Evolutionary conservation across 2,797 vertebrate genomes (phyloP).

Genomic region (Zenarchopterus dispar): DNA sequence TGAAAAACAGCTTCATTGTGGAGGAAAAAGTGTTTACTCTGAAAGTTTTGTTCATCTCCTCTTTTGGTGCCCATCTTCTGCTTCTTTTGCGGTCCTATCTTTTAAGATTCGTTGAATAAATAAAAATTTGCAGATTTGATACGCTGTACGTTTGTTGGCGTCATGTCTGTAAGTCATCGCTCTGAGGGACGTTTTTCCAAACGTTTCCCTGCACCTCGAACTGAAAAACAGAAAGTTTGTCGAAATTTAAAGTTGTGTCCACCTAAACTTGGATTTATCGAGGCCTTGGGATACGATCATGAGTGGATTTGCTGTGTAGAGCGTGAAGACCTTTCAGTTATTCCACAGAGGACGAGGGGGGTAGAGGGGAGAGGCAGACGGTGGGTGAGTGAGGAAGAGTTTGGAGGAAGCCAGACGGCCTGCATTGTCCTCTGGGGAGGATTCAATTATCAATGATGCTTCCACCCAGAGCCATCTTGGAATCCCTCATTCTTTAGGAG

Average conservation of each 20-base stretch:
- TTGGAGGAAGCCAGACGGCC: constrained; percentile 69
- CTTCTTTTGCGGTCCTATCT: neutral
- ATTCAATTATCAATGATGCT: constrained; percentile 85
- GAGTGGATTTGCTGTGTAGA: constrained; percentile 58
- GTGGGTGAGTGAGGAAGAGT: constrained; percentile 27
- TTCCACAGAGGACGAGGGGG: constrained; percentile 20
- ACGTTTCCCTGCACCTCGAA: constrained; percentile 25
- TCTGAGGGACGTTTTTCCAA: constrained; percentile 4
- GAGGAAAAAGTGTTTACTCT: constrained; percentile 1
- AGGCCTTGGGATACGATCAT: constrained; percentile 63
- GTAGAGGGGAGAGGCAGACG: constrained; percentile 25
- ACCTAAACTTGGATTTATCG: constrained; percentile 59
- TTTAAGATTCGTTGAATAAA: neutral
- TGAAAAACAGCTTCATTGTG: constrained; percentile 4
- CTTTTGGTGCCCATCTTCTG: constrained; percentile 1
- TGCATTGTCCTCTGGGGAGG: constrained; percentile 70
- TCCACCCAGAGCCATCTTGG: constrained; percentile 78
- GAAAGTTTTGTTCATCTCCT: neutral
- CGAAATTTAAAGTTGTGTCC: constrained; percentile 55
- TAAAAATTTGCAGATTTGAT: neutral
- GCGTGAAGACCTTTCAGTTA: constrained; percentile 47
- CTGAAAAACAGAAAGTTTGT: constrained; percentile 46
- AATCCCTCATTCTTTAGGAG: constrained; percentile 77
- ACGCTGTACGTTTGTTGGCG: constrained; percentile 5
- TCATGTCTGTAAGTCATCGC: constrained; percentile 1